phyloP scores from a whole-genome alignment of 2,888 invertebrate species.

The Brachyopa scutellaris region DNA sequence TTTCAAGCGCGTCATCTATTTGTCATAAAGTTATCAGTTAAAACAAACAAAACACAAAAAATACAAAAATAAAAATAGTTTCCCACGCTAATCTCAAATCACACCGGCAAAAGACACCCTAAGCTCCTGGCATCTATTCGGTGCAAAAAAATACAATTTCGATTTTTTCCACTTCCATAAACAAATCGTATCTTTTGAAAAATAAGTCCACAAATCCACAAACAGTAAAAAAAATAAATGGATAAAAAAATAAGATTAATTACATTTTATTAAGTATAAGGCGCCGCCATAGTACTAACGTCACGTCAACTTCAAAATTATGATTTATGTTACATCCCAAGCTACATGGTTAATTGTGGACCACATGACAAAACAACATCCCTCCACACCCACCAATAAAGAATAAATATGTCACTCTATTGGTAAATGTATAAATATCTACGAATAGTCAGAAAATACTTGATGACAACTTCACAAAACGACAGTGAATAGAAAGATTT shows the following conservation, averaged over 20 bases:
- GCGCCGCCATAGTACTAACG: not conserved
- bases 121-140: not conserved
- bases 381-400: not conserved
- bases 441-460: not conserved
- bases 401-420: not conserved
- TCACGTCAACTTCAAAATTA: conserved; percentile 2
- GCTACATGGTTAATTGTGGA: not conserved
- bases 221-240: too few species aligned
- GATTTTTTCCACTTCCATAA: conserved; percentile 7
- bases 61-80: not conserved
- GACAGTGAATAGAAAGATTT: not conserved
- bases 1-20: not conserved
- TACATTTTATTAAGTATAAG: not conserved
- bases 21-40: not conserved
- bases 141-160: not conserved
- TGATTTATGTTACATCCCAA: conserved; percentile 19
- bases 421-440: conserved; percentile 1
- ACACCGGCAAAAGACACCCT: not conserved
- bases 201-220: not conserved
- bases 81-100: not conserved
- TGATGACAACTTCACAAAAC: not conserved
- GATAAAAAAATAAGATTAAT: conserved; percentile 1
- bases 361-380: conserved; percentile 2
- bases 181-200: not conserved
- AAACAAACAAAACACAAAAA: not conserved